A percentile compares a stretch with the other conserved stretches of the same genome.
Evolutionary conservation across 2,113 vertebrate genomes (phyloP).

Genomic region (Ictidomys tridecemlineatus): DNA sequence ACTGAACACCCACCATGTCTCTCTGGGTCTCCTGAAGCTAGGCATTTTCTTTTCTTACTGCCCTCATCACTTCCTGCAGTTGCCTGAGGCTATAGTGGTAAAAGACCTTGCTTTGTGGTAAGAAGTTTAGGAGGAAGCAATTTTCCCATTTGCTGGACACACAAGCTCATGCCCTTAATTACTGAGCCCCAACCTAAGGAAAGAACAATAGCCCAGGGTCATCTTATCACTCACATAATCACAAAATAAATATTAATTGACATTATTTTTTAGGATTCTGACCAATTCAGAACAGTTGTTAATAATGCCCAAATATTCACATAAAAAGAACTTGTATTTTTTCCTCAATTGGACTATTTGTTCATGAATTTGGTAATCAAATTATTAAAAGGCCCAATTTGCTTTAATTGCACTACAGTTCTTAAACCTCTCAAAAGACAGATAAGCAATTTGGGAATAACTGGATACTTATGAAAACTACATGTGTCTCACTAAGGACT

Average conservation of each 20-base stretch:
- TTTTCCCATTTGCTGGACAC: not conserved
- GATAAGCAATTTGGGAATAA: not conserved
- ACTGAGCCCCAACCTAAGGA: not conserved
- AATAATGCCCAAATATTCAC: not conserved
- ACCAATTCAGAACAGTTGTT: slow-evolving; percentile 7
- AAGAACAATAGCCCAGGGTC: not conserved
- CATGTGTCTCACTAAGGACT: not conserved
- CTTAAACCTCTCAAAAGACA: not conserved
- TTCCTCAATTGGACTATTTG: not conserved
- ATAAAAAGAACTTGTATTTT: not conserved
- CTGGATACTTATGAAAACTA: not conserved
- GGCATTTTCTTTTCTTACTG: not conserved
- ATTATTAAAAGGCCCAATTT: not conserved
- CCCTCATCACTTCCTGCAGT: not conserved
- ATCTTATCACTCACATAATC: not conserved
- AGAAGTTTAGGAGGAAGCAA: slow-evolving; percentile 11
- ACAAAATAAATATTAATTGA: not conserved
- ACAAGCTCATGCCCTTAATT: not conserved
- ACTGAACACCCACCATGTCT: not conserved
- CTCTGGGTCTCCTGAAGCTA: not conserved
- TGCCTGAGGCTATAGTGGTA: not conserved
- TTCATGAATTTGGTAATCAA: not conserved
- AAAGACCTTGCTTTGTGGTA: not conserved
- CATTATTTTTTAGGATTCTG: not conserved
- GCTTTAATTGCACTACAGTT: not conserved